Conservation (phyloP, 2,797 vertebrate species). For the Chaetophractus vellerosus region DNA sequence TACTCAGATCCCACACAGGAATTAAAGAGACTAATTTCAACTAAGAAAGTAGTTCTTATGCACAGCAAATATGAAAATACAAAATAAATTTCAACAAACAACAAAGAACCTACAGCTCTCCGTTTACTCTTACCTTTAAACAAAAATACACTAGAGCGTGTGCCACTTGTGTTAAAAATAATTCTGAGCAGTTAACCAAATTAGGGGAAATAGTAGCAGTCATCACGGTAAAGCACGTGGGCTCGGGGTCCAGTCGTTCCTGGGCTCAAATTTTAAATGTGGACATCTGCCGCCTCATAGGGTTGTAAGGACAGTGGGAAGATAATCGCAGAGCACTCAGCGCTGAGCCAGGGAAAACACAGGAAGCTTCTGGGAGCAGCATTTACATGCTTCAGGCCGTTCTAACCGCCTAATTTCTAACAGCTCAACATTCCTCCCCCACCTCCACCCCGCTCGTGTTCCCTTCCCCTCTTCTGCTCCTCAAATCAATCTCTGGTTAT, state of each 20-base stretch:
- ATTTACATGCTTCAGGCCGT: not conserved
- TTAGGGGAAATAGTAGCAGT: not conserved
- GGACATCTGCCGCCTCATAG: not conserved
- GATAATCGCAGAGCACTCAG: fast-evolving
- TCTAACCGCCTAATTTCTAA: not conserved
- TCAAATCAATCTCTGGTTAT: slow-evolving; percentile 11
- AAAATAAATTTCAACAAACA: slow-evolving; percentile 62
- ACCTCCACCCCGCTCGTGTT: no score
- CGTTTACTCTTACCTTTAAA: slow-evolving; percentile 55
- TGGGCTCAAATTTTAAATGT: not conserved
- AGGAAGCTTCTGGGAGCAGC: not conserved
- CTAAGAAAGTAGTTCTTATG: slow-evolving; percentile 21
- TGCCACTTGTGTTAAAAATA: slow-evolving; percentile 51
- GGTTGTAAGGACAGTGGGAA: not conserved
- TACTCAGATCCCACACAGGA: not conserved
- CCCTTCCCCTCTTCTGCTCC: not conserved
- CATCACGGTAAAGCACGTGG: not conserved
- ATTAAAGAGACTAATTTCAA: slow-evolving; percentile 60
- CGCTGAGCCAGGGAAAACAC: not conserved
- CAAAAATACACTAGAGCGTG: slow-evolving; percentile 67
- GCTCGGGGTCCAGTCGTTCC: not conserved
- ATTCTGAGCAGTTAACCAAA: slow-evolving; percentile 33
- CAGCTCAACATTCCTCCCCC: not conserved
- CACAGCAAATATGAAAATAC: slow-evolving; percentile 40
- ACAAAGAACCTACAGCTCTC: slow-evolving; percentile 38